Conservation (phyloP, 2,888 invertebrate genomes). For the Dynastes grantii region DNA sequence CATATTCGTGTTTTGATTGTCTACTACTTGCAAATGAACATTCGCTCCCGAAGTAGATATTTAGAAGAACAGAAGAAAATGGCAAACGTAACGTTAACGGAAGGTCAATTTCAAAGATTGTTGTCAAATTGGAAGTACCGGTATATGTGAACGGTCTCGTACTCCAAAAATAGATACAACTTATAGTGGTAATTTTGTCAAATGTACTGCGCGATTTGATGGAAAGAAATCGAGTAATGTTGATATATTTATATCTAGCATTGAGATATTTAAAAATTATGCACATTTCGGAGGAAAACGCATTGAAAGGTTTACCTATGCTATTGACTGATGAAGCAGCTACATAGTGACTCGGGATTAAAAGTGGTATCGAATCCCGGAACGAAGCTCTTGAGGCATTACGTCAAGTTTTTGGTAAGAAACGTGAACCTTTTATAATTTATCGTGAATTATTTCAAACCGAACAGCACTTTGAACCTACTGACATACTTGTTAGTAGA, state of each 20-base stretch:
- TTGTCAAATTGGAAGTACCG: neutral
- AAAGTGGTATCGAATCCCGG: slow-evolving; percentile 1
- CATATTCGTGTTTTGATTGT: no score
- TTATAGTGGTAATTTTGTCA: slow-evolving; percentile 25
- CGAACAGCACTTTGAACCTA: no score
- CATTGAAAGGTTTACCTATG: slow-evolving; percentile 28
- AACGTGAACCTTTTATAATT: neutral
- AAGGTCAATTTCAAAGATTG: neutral
- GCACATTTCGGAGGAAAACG: slow-evolving; percentile 14
- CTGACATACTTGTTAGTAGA: neutral
- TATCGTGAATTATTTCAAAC: no score
- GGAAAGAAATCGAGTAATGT: slow-evolving; percentile 30
- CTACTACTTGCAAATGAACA: neutral
- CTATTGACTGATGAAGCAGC: slow-evolving; percentile 24
- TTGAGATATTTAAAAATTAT: neutral
- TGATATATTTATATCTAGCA: neutral
- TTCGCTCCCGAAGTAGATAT: neutral
- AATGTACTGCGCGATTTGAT: slow-evolving; percentile 25
- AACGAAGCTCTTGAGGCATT: slow-evolving; percentile 18
- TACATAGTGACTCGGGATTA: slow-evolving; percentile 26
- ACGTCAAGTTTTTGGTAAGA: slow-evolving; percentile 6
- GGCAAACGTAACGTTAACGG: neutral
- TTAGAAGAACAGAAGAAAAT: neutral
- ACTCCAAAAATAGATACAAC: neutral
- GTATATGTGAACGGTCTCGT: neutral